Conservation (phyloP, 2,888 invertebrate species). For the Tetragonisca angustula region DNA sequence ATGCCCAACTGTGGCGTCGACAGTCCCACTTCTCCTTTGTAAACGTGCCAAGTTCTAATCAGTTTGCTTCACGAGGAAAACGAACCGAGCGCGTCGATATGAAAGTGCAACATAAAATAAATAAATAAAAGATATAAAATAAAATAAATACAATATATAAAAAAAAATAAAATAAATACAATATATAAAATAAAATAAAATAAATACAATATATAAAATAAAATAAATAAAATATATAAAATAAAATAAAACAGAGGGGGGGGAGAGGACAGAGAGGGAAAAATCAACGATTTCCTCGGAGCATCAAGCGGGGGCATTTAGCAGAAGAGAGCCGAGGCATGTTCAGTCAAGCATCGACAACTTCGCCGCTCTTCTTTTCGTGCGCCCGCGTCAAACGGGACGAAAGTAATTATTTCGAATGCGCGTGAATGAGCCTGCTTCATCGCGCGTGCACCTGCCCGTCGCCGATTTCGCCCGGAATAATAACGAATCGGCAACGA, state of each 20-base stretch:
- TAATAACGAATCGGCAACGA: slow-evolving; percentile 21
- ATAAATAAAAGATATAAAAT: no score
- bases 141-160: no score
- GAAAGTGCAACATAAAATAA: not conserved
- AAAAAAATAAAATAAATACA: no score
- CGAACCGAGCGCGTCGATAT: not conserved
- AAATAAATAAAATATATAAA: not conserved
- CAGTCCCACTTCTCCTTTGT: no score
- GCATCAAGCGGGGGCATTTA: slow-evolving; percentile 46
- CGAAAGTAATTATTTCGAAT: slow-evolving; percentile 51
- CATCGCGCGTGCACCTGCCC: slow-evolving; percentile 13
- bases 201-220: no score
- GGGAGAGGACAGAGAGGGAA: no score
- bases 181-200: no score
- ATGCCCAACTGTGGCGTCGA: not conserved
- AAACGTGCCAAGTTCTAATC: no score
- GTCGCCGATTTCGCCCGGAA: slow-evolving; percentile 25
- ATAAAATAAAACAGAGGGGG: not conserved
- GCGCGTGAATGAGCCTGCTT: slow-evolving; percentile 9
- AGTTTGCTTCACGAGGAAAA: no score
- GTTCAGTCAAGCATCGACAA: not conserved
- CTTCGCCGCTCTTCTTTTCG: not conserved
- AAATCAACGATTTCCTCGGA: not conserved
- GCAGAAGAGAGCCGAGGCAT: slow-evolving; percentile 12
- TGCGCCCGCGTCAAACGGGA: slow-evolving; percentile 33